phyloP scores from a whole-genome alignment of 2,113 vertebrate genomes.

The Orientallactaga bullata region DNA sequence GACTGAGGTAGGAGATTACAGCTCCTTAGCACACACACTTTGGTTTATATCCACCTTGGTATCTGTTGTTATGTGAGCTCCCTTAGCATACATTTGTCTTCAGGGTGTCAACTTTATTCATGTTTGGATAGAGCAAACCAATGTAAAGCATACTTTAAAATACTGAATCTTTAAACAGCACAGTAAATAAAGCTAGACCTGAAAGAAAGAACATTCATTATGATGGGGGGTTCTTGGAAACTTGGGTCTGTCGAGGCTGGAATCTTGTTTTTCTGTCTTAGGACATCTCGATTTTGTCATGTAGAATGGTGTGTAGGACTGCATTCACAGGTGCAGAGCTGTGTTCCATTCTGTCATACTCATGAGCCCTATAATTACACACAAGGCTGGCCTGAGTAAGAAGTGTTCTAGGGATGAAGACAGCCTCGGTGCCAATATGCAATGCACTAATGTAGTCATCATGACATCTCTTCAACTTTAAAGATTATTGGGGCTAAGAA shows the following conservation, averaged over 20 bases:
- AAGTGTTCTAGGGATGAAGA: slow-evolving; percentile 85
- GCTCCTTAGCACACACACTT: background rate
- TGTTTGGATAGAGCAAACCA: background rate
- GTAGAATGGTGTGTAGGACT: slow-evolving; percentile 86
- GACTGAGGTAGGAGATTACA: background rate
- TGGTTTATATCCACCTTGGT: background rate
- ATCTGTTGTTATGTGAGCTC: background rate
- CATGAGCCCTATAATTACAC: slow-evolving; percentile 83
- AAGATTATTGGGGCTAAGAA: slow-evolving; percentile 31
- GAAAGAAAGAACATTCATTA: background rate
- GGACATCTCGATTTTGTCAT: slow-evolving; percentile 77
- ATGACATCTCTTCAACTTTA: slow-evolving; percentile 33
- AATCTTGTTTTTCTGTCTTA: slow-evolving; percentile 42
- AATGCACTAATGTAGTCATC: slow-evolving; percentile 56
- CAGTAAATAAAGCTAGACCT: background rate
- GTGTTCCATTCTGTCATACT: slow-evolving; percentile 87
- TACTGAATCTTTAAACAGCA: background rate
- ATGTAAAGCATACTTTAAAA: background rate
- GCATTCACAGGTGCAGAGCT: slow-evolving; percentile 87
- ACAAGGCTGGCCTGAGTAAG: slow-evolving; percentile 85
- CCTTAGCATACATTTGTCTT: background rate
- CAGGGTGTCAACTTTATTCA: slow-evolving; percentile 22
- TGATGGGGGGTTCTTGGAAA: background rate
- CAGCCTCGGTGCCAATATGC: slow-evolving; percentile 48
- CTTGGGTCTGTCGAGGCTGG: background rate